Base-by-base conservation (phyloP, 2,888 invertebrate species). In the Agrochola lota region DNA sequence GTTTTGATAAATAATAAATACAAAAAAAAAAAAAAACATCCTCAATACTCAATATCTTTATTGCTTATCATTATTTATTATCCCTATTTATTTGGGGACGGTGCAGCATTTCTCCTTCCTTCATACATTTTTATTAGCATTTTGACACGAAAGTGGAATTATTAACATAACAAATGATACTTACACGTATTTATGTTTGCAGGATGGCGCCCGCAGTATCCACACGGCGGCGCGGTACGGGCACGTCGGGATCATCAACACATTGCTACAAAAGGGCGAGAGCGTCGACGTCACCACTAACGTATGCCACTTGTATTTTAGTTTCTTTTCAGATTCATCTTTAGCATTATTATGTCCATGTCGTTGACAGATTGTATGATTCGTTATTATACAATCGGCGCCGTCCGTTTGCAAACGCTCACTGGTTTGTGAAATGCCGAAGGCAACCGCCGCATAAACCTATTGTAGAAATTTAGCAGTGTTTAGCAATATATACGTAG, bases 151-250 rank as follows among this genome's bases (percentile, higher is more conserved):
- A 40, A 17, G n/a, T 35, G 23, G 23, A 12, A 35, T 40, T 43
- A 17, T 15, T 59, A 59, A 59, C 26, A 26, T 59, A n/a, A n/a
- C 5, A 7, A 64, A 46, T 46, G 1, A 46, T 4, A 49, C n/a
- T 71, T 59, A n/a, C 8, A 7, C n/a, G 2, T 35, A 35, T 5
- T 49, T 46, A 12, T 79, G 2, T 30, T 95, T 95, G 40, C 92
- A 98, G 98, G 98, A 98, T 89, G 99, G 99, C 46, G 99, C 99
- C 0, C 97, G 99, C 79, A 99, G 99, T 93, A 98, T 99, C 85
- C 99, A 99, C 95, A 99, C 99, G 0, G 99, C 99, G 0, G 99
- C 99, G 20, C 97, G 98, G 91, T 99, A 99, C 91, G 99, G 99
- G 0, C 99, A 99, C 93, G 99, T 99, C 9, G 99, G 99, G 49